These are phyloP conservation scores for Pipistrellus pygmaeus DNA, from an alignment of 2,797 vertebrate genomes.

Conservation along the genomic window DNA sequence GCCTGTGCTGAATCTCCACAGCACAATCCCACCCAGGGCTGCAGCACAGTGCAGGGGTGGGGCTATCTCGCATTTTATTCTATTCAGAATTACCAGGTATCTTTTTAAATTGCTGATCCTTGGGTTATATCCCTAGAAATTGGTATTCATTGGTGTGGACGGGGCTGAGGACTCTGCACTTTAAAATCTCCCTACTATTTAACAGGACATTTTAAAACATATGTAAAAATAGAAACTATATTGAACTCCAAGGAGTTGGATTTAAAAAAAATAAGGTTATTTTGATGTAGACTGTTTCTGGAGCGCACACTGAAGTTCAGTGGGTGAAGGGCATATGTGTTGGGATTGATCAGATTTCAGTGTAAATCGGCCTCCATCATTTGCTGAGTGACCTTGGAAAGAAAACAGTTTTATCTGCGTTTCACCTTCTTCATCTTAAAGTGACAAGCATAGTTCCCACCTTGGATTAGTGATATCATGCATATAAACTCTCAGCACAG, in stretches of 20 bases:
- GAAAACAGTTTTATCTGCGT: not conserved
- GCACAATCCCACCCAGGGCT: not conserved
- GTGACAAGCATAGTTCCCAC: not conserved
- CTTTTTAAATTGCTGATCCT: not conserved
- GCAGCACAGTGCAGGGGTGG: too few species aligned
- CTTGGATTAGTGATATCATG: not conserved
- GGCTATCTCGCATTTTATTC: not conserved
- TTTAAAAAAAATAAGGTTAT: not conserved
- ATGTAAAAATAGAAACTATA: not conserved
- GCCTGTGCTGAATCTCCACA: not conserved
- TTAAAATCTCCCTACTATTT: not conserved
- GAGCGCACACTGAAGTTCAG: not conserved
- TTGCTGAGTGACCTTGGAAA: not conserved
- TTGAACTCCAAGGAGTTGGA: not conserved
- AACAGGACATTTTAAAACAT: not conserved
- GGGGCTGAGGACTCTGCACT: not conserved
- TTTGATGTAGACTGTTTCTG: not conserved
- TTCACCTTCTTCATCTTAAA: not conserved
- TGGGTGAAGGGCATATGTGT: not conserved
- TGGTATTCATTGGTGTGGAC: not conserved
- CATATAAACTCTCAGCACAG: not conserved
- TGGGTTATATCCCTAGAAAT: not conserved
- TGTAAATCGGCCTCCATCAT: not conserved
- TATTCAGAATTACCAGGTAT: not conserved
- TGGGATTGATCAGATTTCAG: not conserved